phyloP scores from a whole-genome alignment of 1,140 invertebrate genomes.

The Parapsyche elsis region DNA sequence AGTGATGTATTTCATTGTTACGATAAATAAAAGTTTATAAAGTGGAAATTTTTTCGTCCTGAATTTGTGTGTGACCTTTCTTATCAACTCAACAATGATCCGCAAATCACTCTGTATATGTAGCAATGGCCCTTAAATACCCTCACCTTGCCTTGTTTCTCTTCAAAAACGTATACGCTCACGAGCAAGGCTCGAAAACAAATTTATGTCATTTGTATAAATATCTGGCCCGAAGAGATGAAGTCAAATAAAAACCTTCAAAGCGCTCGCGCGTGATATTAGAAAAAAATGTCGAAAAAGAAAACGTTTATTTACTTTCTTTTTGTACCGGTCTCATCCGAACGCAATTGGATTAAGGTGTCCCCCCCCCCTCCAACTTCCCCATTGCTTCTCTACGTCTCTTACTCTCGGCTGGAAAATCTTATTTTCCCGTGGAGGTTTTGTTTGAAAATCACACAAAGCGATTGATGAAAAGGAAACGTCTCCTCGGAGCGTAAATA shows the following conservation, averaged over 20 bases:
- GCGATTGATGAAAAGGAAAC: constrained; percentile 1
- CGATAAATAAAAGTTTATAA: too few relatives aligned
- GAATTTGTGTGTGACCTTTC: too few relatives aligned
- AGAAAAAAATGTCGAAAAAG: neutral
- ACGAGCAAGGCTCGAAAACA: neutral
- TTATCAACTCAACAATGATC: too few relatives aligned
- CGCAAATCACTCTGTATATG: too few relatives aligned
- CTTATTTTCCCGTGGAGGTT: neutral
- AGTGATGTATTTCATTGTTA: too few relatives aligned
- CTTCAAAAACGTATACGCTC: too few relatives aligned
- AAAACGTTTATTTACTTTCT: constrained; percentile 6
- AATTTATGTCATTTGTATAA: constrained; percentile 1
- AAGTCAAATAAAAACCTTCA: neutral
- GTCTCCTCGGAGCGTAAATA: neutral
- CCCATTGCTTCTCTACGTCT: neutral
- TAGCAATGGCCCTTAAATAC: too few relatives aligned
- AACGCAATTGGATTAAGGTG: constrained; percentile 20
- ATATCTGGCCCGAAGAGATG: neutral
- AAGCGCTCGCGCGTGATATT: neutral
- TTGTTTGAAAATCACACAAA: constrained; percentile 11
- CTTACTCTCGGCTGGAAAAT: neutral
- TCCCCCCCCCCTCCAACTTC: neutral
- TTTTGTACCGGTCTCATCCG: neutral
- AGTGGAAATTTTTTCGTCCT: too few relatives aligned
- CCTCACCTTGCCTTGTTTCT: too few relatives aligned